phyloP scores from a whole-genome alignment of 2,888 invertebrate species.

The Crossocerus cetratus region DNA sequence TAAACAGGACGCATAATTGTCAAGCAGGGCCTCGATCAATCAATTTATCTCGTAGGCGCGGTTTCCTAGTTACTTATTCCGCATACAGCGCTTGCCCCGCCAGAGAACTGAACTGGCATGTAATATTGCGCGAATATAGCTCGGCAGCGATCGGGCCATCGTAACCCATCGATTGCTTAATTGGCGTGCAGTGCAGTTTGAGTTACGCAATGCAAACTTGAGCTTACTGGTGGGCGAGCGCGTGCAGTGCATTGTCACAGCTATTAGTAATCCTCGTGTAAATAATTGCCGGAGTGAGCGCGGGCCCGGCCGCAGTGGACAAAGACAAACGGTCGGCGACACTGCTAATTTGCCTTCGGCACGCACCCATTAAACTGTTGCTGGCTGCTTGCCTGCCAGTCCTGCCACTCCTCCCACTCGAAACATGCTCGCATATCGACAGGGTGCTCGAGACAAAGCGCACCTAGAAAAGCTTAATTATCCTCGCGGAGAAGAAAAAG shows the following conservation, averaged over 20 bases:
- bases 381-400: too few relatives aligned
- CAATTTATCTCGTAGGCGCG: neutral
- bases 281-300: too few relatives aligned
- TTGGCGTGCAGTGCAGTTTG: neutral
- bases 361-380: slow-evolving; percentile 1
- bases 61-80: neutral
- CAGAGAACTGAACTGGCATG: too few relatives aligned
- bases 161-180: neutral
- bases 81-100: too few relatives aligned
- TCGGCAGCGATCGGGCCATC: too few relatives aligned
- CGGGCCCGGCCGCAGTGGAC: neutral
- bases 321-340: neutral
- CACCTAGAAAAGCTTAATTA: slow-evolving; percentile 40
- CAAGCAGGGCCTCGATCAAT: neutral
- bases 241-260: too few relatives aligned
- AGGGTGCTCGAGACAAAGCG: slow-evolving; percentile 11
- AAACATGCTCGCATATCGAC: neutral
- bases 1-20: slow-evolving; percentile 1
- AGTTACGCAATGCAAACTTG: slow-evolving; percentile 3
- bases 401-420: too few relatives aligned
- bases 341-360: slow-evolving; percentile 1
- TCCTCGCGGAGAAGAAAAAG: slow-evolving; percentile 30
- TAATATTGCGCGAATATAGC: too few relatives aligned
- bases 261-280: too few relatives aligned
- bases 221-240: too few relatives aligned